phyloP scores from a whole-genome alignment of 2,888 invertebrate species.

The Dinocampus coccinellae region DNA sequence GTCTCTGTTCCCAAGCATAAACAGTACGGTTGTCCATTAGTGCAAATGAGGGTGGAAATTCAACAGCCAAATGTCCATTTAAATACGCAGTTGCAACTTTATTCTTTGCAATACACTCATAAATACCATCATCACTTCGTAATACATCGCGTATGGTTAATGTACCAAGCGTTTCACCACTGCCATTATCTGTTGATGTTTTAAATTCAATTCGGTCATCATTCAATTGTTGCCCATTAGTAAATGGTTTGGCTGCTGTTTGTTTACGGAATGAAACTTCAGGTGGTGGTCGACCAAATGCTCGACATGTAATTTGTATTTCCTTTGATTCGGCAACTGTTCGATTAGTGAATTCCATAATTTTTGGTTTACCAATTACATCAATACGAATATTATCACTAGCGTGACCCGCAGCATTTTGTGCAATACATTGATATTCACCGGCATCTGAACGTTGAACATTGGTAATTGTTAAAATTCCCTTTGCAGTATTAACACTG shows the following conservation, averaged over 20 bases:
- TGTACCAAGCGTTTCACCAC: conserved; percentile 75
- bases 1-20: conserved; percentile 86
- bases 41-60: conserved; percentile 86
- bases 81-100: conserved; percentile 81
- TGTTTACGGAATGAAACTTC: conserved; percentile 84
- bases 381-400: conserved; percentile 77
- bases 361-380: conserved; percentile 83
- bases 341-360: conserved; percentile 82
- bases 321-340: conserved; percentile 77
- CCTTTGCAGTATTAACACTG: conserved; percentile 79
- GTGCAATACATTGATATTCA: conserved; percentile 84
- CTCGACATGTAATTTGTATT: conserved; percentile 81
- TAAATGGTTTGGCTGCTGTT: conserved; percentile 76
- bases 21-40: conserved; percentile 79
- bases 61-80: conserved; percentile 86
- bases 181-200: conserved; percentile 70
- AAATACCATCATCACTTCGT: conserved; percentile 86
- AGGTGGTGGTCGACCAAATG: conserved; percentile 86
- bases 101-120: conserved; percentile 88
- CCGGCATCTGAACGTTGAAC: conserved; percentile 85
- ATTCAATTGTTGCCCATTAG: conserved; percentile 75
- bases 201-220: conserved; percentile 79
- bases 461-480: conserved; percentile 80
- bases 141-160: conserved; percentile 75
- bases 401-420: conserved; percentile 82